Evolutionary conservation across 2,888 invertebrate species (phyloP), one percentile per base, ranked within the genome.

Genomic region (Camptogramma bilineatum): DNA sequence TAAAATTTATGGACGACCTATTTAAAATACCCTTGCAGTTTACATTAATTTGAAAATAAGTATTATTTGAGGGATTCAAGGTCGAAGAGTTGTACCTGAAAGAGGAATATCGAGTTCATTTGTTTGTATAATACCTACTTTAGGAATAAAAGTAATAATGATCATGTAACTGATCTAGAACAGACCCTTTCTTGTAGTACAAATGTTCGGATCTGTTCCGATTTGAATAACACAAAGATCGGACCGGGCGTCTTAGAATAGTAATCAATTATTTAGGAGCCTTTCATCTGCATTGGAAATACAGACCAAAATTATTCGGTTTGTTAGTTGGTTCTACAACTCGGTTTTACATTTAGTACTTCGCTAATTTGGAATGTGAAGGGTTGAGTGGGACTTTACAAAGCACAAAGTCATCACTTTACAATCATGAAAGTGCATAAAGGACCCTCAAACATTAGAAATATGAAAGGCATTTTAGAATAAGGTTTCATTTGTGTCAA

Each of bases 231-330:
- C 79, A 82, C 78, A 75, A 78, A 80, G 80, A 79, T 80, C 62
- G 74, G 77, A 80, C 81, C 72, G 75, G 70, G 63, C 75, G 78
- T 72, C 83, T 83, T 79, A 77, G 79, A 78, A 82, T 80, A 81
- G 78, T 80, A 81, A 86, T 87, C 84, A 86, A 86, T 88, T 88
- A 88, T 87, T 85, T 81, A 84, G 80, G n/a, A n/a, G 76, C 79
- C 80, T 81, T 84, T 81, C 82, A 83, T 82, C 81, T 81, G 73
- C 79, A 78, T 79, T 79, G 66, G 74, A 65, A 71, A 74, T 69
- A 64, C 73, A 80, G 70, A 46, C 52, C n/a, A 47, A 56, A 56
- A 39, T 52, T 18, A 46, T 44, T 21, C 58, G 66, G 62, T 46
- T 56, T 63, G 60, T 52, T 28, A 28, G 28, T 28, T 28, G 28